Conservation (phyloP, 2,113 vertebrate species). For the Cryptoleucopteryx plumbea region DNA sequence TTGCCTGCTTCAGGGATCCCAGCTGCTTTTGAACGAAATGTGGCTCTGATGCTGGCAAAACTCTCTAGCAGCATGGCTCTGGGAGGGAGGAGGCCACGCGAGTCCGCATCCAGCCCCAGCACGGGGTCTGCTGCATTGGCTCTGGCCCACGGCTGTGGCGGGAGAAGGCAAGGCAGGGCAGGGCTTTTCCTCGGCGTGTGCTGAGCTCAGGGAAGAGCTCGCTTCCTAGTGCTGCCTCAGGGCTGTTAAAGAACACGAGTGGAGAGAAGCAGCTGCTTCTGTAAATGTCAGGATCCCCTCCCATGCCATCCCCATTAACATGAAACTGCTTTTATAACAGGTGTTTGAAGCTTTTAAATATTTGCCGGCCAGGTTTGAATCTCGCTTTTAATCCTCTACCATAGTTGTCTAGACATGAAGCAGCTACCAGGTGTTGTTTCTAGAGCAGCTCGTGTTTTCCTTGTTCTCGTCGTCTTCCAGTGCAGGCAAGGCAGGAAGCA, state of each 20-base stretch:
- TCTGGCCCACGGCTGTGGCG: rapidly evolving
- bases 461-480: neutral
- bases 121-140: rapidly evolving
- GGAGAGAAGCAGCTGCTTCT: neutral
- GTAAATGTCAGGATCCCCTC: neutral
- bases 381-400: neutral
- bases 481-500: neutral
- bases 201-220: neutral
- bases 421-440: neutral
- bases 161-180: neutral
- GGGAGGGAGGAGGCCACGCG: neutral
- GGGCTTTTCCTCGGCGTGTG: neutral
- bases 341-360: neutral
- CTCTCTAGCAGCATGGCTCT: no score
- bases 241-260: neutral
- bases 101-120: neutral
- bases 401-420: neutral
- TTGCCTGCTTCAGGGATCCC: neutral
- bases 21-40: neutral
- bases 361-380: neutral
- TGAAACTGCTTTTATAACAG: neutral
- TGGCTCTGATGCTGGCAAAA: neutral
- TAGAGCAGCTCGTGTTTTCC: neutral
- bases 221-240: neutral
- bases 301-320: rapidly evolving